Base-by-base conservation (phyloP, 2,888 invertebrate species). In the Parnassius mnemosyne region DNA sequence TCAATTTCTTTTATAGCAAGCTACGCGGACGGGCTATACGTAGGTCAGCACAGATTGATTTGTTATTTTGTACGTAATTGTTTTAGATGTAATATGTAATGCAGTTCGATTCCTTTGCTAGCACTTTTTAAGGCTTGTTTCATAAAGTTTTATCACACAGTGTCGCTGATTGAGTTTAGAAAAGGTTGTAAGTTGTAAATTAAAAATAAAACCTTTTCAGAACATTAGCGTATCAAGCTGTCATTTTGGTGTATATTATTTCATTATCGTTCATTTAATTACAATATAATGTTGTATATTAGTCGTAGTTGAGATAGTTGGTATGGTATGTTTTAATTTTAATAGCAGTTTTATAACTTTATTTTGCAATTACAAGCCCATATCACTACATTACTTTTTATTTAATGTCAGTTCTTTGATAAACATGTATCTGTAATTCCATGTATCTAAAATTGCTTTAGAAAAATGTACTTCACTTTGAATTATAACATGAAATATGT, bases 1-100 rank as follows among this genome's bases (percentile, higher is more conserved):
- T 60, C 68, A 77, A 54, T 88, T 85, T 84, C 80, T 85, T 87
- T 93, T 92, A 91, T 93, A 95, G 96, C 94, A 95, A 94, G 94
- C 95, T 95, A 78, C 95, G 94, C 89, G 96, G 96, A 93, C 95
- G 95, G 93, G 94, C 93, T 89, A 89, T 95, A 87, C 94, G 94
- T 94, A 95, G 95, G 95, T 95, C 93, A 94, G 94, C 93, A 92
- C 91, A 80, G 78, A 79, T 74, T 77, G 69, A 75, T 70, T 79
- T 82, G 68, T 68, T 63, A 66, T 63, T 71, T 55, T 50, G 54
- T 68, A 60, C 61, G 60, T 63, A 65, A 60, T 66, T 83, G 79
- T 86, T 84, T 79, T 78, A 85, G 81, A 77, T 78, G 78, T 75
- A 74, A 71, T 72, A 65, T 69, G 73, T 54, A 59, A 59, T 55